Evolutionary conservation across 2,113 vertebrate species (phyloP), one percentile per base, ranked within the genome.

Genomic region (Chaetodon auriga): DNA sequence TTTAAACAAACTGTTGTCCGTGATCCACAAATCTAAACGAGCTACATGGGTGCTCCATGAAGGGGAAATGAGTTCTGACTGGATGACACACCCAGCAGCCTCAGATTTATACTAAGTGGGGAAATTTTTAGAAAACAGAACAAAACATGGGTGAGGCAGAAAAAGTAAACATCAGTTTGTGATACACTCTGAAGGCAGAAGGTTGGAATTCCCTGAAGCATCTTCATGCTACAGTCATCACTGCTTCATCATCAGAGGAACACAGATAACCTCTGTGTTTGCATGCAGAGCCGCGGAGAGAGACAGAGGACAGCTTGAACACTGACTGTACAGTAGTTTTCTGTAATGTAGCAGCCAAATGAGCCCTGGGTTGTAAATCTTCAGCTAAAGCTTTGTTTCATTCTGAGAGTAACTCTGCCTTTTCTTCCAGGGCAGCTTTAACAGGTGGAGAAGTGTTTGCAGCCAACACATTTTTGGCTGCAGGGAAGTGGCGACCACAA

Each of bases 391-490:
- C 21, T 68, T 48, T 53, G 19, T 45, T 62, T 51, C 21, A 75
- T 69, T 85, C 58, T 83, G 14, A 55, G 62, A 68, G 30, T 66
- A 81, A 84, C 65, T 35, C 64, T 77, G 30, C 15, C 38, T 38
- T 82, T 71, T 51, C 46, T 25, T 10, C 51, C 14, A 38, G 53
- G 15, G 23, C 7, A 25, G 6, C 18, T 61, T 71, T 68, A 58
- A 75, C 7, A 63, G 12, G 16, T 64, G 16, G 48, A 79, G 38
- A 43, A 6, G 54, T 45, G 30, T 81, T 80, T 80, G 19, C 3
- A 30, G 66, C 49, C 63, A 45, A 60, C 54, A 13, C 23, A 48
- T 61, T 54, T 57, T 38, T 63, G 68, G 57, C 68, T 71, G 45
- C 35, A 18, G 7, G 41, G 19, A 80, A 57, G 15, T 63, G 49